Conservation (phyloP, 2,113 vertebrate species). For the Mesoclemmys tuberculata region DNA sequence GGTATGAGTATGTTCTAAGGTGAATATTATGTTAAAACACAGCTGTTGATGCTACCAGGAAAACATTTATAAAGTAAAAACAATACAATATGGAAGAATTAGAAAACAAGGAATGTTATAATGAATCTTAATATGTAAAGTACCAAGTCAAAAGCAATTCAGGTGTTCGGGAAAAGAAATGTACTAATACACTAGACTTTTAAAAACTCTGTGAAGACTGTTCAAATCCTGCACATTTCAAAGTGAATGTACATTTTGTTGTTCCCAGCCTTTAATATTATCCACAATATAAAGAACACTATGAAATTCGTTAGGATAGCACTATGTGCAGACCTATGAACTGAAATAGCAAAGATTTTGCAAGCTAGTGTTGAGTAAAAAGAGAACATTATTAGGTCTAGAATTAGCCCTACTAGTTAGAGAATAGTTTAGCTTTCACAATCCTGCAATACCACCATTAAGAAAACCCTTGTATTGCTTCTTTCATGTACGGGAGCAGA, state of each 20-base stretch:
- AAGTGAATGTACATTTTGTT: not conserved
- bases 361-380: not conserved
- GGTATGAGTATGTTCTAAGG: not conserved
- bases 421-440: not conserved
- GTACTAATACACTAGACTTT: not conserved
- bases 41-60: not conserved
- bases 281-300: not conserved
- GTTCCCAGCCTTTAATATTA: not conserved
- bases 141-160: constrained; percentile 9
- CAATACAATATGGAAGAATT: not conserved
- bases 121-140: not conserved
- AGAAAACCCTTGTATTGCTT: not conserved
- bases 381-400: not conserved
- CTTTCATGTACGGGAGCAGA: not conserved
- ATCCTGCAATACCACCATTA: not conserved
- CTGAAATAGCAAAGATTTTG: not conserved
- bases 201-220: not conserved
- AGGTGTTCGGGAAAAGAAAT: not conserved
- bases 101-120: not conserved
- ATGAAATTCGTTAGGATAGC: not conserved
- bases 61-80: not conserved
- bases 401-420: not conserved
- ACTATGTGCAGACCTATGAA: not conserved
- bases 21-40: not conserved
- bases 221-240: not conserved